A percentile compares a stretch with the other conserved stretches of the same genome.
phyloP scores from a whole-genome alignment of 2,797 vertebrate genomes.

The Pangasius mekongensis region DNA sequence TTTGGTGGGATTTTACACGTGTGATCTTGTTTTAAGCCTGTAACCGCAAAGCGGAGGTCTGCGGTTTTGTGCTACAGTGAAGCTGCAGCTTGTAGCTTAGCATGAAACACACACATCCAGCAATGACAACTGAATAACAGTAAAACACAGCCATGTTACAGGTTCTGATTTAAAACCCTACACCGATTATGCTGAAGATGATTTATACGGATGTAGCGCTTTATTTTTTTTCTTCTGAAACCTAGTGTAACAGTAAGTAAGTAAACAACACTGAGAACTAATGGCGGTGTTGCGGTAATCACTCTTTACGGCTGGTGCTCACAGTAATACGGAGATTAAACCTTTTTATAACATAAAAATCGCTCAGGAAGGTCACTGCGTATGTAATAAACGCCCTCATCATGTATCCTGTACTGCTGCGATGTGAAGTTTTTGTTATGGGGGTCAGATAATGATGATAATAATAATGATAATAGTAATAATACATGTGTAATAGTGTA shows the following conservation, averaged over 20 bases:
- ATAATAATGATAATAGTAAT: neutral
- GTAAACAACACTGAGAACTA: neutral
- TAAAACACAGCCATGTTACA: neutral
- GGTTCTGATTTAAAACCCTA: neutral
- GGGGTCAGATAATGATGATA: neutral
- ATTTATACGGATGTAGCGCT: too few species aligned
- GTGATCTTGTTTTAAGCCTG: constrained; percentile 45
- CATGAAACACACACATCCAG: neutral
- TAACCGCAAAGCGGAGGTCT: constrained; percentile 45
- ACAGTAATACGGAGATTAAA: neutral
- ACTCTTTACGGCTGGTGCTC: neutral
- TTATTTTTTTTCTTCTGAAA: too few species aligned
- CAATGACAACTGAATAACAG: constrained; percentile 41
- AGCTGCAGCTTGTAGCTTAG: constrained; percentile 5
- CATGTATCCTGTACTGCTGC: too few species aligned
- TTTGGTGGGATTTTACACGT: constrained; percentile 1
- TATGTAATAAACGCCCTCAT: neutral
- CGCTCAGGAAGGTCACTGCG: neutral
- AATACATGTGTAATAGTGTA: neutral
- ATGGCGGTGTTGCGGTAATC: neutral
- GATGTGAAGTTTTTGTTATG: neutral
- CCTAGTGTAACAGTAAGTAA: neutral
- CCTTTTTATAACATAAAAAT: neutral
- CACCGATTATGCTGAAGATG: too few species aligned
- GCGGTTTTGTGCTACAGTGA: constrained; percentile 32